Evolutionary conservation across 2,113 vertebrate genomes (phyloP), one percentile per base, ranked within the genome.

Genomic region (Nannospalax galili): DNA sequence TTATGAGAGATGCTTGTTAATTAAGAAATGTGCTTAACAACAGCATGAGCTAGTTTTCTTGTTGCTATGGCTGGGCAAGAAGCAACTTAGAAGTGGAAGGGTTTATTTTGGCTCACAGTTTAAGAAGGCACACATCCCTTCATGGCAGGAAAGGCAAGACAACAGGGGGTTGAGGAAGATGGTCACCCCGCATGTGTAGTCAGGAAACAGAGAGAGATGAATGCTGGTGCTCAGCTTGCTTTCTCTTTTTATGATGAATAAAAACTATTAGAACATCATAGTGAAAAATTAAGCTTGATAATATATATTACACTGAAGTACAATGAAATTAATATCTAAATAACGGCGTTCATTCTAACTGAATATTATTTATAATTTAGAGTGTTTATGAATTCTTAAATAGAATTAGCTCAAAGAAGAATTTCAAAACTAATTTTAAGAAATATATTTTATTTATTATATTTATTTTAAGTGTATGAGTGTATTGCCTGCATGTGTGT

Each of bases 381-480:
- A 10, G 10, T 77, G 1, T 52, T 70, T 90, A 79, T 65, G 45
- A 35, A 84, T 87, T 88, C 10, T 96, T 60, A 94, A 64, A 84
- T 37, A 72, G 24, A 72, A 94, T 69, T 42, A 94, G 6, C 78
- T 72, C 91, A 91, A 67, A 28, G 72, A 92, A 62, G 8, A 82
- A 95, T 84, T 91, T 97, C 89, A 87, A 58, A 81, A 48, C 8
- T 37, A n/a, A n/a, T n/a, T n/a, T n/a, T n/a, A n/a, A n/a, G n/a
- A n/a, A n/a, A n/a, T n/a, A n/a, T n/a, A n/a, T n/a, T n/a, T n/a
- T n/a, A n/a, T n/a, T n/a, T n/a, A n/a, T n/a, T n/a, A n/a, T n/a
- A n/a, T n/a, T n/a, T n/a, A n/a, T n/a, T n/a, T n/a, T n/a, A n/a
- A n/a, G n/a, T n/a, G n/a, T n/a, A n/a, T n/a, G n/a, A n/a, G n/a